Base-by-base conservation (phyloP, 2,888 invertebrate genomes). In the Epicampocera succincta region DNA sequence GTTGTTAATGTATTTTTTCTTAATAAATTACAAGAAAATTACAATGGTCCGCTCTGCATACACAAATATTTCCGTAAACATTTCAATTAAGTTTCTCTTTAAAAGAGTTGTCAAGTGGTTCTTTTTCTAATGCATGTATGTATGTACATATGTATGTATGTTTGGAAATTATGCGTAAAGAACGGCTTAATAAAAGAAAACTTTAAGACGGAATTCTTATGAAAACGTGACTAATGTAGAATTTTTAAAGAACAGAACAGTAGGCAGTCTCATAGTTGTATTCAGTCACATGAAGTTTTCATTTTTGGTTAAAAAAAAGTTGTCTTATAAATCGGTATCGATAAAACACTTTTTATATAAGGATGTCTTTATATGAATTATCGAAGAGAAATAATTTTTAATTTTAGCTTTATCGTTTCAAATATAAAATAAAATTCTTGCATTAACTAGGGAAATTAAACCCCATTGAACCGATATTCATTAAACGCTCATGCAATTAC, bases 1-100 rank as follows among this genome's bases (percentile, higher is more conserved):
- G n/a, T 56, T 63, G 2, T 38, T 52, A 13, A 46, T 13, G 11
- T 21, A 17, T 21, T 44, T 66, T 75, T 46, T 65, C 29, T 33
- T 44, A 52, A 60, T 74, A 66, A 74, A 50, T 75, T 75, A 66
- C 48, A 75, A 75, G 68, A 50, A 72, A 78, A 38, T 60, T 38
- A 60, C 56, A 44, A 66, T 78, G 72, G 65, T 60, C 21, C 72
- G 33, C 33, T 46, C 17, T 66, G 72, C 65, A 66, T 72, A 78
- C 52, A 17, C 56, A 80, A 74, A 42, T 63, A 65, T 74, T 80
- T 80, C 80, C 80, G 74, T 65, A 69, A 78, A 78, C 78, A 78
- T 72, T 78, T 78, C 48, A 63, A 63, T 71, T 77, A 52, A 76
- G 13, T 25, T 33, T 60, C n/a, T 76, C 33, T 44, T n/a, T 6